Evolutionary conservation across 2,797 vertebrate species (phyloP).

Genomic region (Hoplostethus atlanticus): DNA sequence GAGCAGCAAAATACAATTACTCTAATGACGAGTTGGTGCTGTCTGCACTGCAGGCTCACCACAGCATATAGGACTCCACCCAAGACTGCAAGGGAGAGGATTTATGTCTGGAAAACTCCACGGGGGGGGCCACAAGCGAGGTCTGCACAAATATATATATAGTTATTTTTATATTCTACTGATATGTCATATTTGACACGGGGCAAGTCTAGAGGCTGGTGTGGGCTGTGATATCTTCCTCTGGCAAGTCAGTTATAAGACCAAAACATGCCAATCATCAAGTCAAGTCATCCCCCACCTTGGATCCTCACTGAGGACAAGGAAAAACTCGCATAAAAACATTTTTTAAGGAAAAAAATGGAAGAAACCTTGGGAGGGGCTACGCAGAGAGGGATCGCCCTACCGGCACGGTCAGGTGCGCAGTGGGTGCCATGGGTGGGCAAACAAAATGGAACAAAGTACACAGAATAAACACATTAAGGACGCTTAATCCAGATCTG

Average conservation of each 20-base stretch:
- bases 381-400: too few species aligned
- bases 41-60: slow-evolving; percentile 31
- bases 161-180: not conserved
- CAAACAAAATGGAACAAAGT: too few species aligned
- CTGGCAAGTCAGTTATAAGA: slow-evolving; percentile 17
- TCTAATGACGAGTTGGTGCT: slow-evolving; percentile 46
- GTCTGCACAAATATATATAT: not conserved
- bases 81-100: slow-evolving; percentile 11
- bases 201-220: not conserved
- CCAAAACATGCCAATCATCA: slow-evolving; percentile 21
- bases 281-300: not conserved
- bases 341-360: too few species aligned
- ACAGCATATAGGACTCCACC: slow-evolving; percentile 13
- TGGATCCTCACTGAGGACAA: too few species aligned
- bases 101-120: slow-evolving; percentile 26
- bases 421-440: too few species aligned
- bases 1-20: slow-evolving; percentile 52
- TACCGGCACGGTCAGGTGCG: too few species aligned
- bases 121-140: not conserved
- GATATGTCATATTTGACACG: not conserved
- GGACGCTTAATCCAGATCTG: too few species aligned
- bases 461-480: too few species aligned
- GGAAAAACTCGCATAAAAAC: too few species aligned
- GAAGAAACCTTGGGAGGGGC: too few species aligned
- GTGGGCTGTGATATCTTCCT: slow-evolving; percentile 5